These are phyloP conservation scores for Nanger granti DNA, from an alignment of 2,113 vertebrate species.

Conservation along the genomic window DNA sequence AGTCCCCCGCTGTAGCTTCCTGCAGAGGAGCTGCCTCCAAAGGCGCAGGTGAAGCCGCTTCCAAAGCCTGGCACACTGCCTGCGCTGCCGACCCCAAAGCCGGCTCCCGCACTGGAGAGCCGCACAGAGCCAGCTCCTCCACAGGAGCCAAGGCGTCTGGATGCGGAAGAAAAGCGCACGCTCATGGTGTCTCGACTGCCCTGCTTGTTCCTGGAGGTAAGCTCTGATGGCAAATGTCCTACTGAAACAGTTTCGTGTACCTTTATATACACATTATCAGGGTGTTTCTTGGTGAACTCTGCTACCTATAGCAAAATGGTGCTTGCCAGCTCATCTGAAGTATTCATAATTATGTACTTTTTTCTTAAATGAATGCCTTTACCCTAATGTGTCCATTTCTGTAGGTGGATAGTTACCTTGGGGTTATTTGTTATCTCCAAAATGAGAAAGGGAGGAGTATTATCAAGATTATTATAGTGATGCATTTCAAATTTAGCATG, in stretches of 20 bases:
- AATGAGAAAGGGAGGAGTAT: constrained; percentile 63
- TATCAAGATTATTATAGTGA: constrained; percentile 60
- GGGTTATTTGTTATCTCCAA: constrained; percentile 66
- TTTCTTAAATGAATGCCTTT: constrained; percentile 60
- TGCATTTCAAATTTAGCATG: constrained; percentile 56
- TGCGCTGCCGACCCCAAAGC: constrained; percentile 74
- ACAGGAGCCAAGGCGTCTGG: constrained; percentile 47
- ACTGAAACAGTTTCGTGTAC: background rate
- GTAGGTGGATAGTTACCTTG: constrained; percentile 57
- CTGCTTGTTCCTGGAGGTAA: background rate
- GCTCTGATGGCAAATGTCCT: background rate
- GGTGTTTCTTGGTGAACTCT: constrained; percentile 63
- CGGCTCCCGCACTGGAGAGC: background rate
- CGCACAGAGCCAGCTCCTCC: background rate
- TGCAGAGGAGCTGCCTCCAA: constrained; percentile 35
- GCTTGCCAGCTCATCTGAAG: constrained; percentile 64
- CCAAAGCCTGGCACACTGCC: constrained; percentile 56
- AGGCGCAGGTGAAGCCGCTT: constrained; percentile 76
- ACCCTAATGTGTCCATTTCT: constrained; percentile 48
- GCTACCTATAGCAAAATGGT: constrained; percentile 49
- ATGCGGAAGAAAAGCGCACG: constrained; percentile 56
- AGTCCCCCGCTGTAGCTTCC: background rate
- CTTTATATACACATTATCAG: constrained; percentile 63
- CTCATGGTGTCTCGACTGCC: constrained; percentile 58
- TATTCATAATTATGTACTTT: constrained; percentile 57